phyloP scores from a whole-genome alignment of 2,888 invertebrate genomes.

The Napeogenes inachia region DNA sequence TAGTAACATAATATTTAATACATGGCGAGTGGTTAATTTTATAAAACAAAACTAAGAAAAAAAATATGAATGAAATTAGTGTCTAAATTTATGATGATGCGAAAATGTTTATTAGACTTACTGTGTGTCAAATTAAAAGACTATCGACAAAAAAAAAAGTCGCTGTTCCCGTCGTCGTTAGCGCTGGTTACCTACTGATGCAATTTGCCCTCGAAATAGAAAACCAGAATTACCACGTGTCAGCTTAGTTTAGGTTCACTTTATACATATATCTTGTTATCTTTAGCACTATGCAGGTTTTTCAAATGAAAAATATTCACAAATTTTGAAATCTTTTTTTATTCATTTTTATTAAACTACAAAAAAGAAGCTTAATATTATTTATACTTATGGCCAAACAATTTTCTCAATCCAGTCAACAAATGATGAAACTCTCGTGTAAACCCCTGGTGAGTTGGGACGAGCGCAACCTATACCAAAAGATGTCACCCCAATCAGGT shows the following conservation, averaged over 20 bases:
- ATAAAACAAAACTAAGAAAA: no score
- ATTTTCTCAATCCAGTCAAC: conserved; percentile 55
- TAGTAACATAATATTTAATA: no score
- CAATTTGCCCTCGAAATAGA: conserved; percentile 35
- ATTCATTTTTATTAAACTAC: not conserved
- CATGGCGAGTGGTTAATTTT: no score
- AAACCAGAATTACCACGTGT: conserved; percentile 31
- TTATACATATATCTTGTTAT: conserved; percentile 17
- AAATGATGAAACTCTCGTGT: conserved; percentile 52
- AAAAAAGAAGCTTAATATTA: not conserved
- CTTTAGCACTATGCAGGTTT: not conserved
- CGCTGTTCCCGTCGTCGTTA: conserved; percentile 22
- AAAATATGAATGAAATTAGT: no score
- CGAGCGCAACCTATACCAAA: conserved; percentile 55
- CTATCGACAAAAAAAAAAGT: conserved; percentile 23
- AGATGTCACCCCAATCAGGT: conserved; percentile 56
- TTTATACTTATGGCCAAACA: conserved; percentile 42
- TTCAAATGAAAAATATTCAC: no score
- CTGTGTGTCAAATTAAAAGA: conserved; percentile 25
- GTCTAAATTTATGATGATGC: no score
- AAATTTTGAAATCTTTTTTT: no score
- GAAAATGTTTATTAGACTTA: conserved; percentile 8
- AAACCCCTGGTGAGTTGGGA: conserved; percentile 50
- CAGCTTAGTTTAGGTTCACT: conserved; percentile 24
- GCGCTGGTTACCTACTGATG: conserved; percentile 30